Base-by-base conservation (phyloP, 2,797 vertebrate genomes). In the Antennarius maculatus region DNA sequence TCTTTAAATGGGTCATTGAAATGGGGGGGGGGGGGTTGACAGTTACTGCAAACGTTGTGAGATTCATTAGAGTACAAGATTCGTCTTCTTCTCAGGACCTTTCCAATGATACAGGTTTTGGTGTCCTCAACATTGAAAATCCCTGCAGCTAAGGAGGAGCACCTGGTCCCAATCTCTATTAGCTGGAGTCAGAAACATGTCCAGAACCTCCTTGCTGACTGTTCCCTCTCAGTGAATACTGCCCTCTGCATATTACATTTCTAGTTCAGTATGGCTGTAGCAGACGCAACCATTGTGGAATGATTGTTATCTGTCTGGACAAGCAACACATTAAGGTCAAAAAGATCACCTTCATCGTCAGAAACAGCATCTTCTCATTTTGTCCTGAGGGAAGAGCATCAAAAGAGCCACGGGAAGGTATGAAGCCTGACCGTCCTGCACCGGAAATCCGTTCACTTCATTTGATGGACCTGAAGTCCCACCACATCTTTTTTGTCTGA, bases 1-100 rank as follows among this genome's bases (percentile, higher is more conserved):
- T 79, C 69, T 87, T 86, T 74, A 92, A 86, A 73, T 89, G 83
- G 88, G 87, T 88, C 88, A 84, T 23, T 64, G 66, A 77, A 23
- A 2, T 54, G 14, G 53, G 56, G 48, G 61, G 57, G 2, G 5
- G 31, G 31, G 31, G 31, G 31, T 2, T 23, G 23, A 23, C 23
- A 23, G 23, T 23, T 23, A 23, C 23, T 69, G 55, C 46, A 46
- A 29, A 56, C 77, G 61, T 66, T 23, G 59, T 62, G 71, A 73
- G 60, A 53, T 31, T 55, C 52, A 57, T 54, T 28, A 46, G 52
- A 57, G 61, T 72, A 68, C 50, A 58, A 66, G 63, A 86, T 85
- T 83, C 75, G 88, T 85, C 57, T 73, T 69, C 57, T 63, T 28
- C 59, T 42, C 46, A 63, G 45, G 52, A 52, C 14, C 3, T 74